Conservation (phyloP, 2,888 invertebrate species). For the Callosobruchus maculatus region DNA sequence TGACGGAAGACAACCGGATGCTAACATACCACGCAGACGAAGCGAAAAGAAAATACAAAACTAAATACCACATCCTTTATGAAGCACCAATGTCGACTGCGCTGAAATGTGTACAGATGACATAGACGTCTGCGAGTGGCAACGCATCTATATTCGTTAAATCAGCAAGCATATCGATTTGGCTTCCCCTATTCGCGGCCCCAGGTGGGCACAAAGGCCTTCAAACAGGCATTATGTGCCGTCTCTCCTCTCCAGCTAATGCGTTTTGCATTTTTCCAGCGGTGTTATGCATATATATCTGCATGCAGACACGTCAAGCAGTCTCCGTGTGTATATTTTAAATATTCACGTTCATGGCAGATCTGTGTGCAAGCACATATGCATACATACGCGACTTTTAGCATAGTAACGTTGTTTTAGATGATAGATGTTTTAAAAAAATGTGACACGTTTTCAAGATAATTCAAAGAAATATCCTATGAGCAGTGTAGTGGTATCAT, state of each 20-base stretch:
- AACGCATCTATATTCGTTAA: neutral
- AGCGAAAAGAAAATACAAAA: neutral
- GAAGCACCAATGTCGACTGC: neutral
- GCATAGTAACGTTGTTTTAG: neutral
- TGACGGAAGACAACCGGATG: too few relatives aligned
- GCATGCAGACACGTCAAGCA: neutral
- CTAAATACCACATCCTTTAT: neutral
- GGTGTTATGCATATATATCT: neutral
- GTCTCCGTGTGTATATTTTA: neutral
- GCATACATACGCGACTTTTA: neutral
- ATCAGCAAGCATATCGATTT: neutral
- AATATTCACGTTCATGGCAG: neutral
- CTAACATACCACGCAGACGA: neutral
- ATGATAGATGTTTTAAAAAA: neutral
- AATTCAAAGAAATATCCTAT: too few relatives aligned
- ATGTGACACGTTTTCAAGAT: too few relatives aligned
- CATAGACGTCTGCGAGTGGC: neutral
- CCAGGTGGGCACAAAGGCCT: neutral
- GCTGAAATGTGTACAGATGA: neutral
- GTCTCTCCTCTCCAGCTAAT: neutral
- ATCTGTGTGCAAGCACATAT: neutral
- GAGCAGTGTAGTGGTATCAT: too few relatives aligned
- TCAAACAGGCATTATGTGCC: neutral
- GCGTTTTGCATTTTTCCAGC: neutral
- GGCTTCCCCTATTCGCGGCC: neutral